Conservation (phyloP, 2,113 vertebrate species). For the Isurus oxyrinchus region DNA sequence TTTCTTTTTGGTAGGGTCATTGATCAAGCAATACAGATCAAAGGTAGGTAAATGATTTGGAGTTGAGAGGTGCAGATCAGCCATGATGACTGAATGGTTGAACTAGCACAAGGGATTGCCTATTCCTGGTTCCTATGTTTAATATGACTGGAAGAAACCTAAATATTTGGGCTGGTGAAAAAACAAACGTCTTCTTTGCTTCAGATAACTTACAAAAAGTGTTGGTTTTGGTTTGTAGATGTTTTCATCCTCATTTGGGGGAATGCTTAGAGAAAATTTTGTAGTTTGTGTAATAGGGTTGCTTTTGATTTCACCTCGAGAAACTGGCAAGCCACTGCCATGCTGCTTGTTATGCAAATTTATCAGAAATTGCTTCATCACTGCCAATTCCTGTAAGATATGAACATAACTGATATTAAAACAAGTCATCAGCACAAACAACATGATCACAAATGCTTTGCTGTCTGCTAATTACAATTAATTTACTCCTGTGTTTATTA, state of each 20-base stretch:
- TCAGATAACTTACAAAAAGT: constrained; percentile 76
- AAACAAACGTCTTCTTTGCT: background rate
- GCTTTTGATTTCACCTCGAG: constrained; percentile 47
- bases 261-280: constrained; percentile 45
- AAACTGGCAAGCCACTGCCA: constrained; percentile 49
- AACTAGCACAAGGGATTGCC: background rate
- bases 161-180: background rate
- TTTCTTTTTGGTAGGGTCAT: background rate
- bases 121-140: background rate
- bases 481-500: background rate
- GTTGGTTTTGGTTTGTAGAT: constrained; percentile 75
- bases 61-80: background rate
- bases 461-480: background rate
- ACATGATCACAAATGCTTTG: background rate
- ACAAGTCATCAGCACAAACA: background rate
- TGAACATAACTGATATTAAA: constrained; percentile 40
- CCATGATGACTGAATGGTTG: background rate
- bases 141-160: background rate
- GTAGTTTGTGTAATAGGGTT: constrained; percentile 44
- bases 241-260: constrained; percentile 58
- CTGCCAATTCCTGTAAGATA: constrained; percentile 74
- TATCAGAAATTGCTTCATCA: constrained; percentile 85
- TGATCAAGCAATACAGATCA: background rate
- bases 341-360: constrained; percentile 59
- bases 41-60: background rate